Conservation (phyloP, 2,113 vertebrate genomes). For the Dipodomys merriami region DNA sequence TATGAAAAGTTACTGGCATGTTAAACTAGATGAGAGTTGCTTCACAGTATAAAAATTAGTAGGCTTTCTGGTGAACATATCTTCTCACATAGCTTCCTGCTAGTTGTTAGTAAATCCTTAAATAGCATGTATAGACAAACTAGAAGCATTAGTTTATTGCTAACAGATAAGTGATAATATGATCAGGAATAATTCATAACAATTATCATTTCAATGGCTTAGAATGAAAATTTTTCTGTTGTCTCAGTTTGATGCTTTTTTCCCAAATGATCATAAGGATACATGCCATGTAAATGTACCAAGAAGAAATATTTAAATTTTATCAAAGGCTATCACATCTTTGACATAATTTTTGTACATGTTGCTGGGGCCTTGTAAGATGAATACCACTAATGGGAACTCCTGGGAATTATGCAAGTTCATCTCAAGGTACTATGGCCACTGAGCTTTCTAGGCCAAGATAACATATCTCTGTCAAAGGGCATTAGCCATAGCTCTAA, state of each 20-base stretch:
- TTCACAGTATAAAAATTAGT: constrained; percentile 33
- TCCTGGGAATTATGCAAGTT: constrained; percentile 20
- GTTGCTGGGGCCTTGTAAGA: background rate
- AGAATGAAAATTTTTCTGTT: constrained; percentile 25
- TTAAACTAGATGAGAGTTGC: constrained; percentile 49
- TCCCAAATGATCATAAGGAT: background rate
- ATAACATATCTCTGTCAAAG: constrained; percentile 27
- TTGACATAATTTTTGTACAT: background rate
- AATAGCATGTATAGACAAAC: background rate
- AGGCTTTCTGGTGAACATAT: constrained; percentile 43
- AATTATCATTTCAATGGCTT: constrained; percentile 20
- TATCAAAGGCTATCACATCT: background rate
- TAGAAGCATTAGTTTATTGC: background rate
- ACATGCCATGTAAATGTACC: background rate
- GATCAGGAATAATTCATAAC: background rate
- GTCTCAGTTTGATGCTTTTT: constrained; percentile 15
- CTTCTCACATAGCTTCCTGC: background rate
- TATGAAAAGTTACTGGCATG: constrained; percentile 71
- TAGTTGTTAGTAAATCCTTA: constrained; percentile 55
- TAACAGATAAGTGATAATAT: background rate
- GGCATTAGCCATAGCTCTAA: constrained; percentile 22
- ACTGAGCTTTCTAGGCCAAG: background rate
- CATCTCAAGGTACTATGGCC: constrained; percentile 13
- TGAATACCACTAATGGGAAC: background rate
- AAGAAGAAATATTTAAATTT: background rate